Conservation (phyloP, 2,888 invertebrate species). For the Uropetala carovei region DNA sequence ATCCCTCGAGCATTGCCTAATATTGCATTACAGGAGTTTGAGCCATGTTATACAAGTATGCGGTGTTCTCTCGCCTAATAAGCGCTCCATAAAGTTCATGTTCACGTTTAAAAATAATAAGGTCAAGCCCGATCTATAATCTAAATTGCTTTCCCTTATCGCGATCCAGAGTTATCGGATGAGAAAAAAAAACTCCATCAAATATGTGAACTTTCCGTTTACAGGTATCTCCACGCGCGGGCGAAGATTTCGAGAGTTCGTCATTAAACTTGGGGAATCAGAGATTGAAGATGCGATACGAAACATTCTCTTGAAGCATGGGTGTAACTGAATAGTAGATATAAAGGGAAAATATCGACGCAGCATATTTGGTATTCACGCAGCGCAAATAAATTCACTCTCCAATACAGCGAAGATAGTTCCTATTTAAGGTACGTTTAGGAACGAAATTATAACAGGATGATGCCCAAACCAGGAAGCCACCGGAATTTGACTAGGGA, state of each 20-base stretch:
- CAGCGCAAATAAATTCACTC: background rate
- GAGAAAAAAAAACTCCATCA: constrained; percentile 25
- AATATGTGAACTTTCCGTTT: background rate
- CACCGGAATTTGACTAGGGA: too few relatives aligned
- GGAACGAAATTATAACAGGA: background rate
- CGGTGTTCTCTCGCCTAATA: too few relatives aligned
- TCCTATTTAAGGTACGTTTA: background rate
- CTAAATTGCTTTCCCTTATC: background rate
- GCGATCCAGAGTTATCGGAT: background rate
- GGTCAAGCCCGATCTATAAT: background rate
- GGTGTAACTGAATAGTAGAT: constrained; percentile 3
- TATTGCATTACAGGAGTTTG: too few relatives aligned
- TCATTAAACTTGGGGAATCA: background rate
- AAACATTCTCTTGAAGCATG: background rate
- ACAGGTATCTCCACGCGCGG: background rate
- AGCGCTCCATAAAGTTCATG: too few relatives aligned
- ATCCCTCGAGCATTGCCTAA: too few relatives aligned
- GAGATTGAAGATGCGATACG: background rate
- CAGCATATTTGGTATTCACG: background rate
- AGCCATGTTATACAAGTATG: too few relatives aligned
- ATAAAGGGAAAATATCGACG: background rate
- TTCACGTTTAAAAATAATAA: too few relatives aligned
- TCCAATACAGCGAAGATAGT: background rate
- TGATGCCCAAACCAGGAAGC: background rate
- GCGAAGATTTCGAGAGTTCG: background rate